phyloP scores from a whole-genome alignment of 1,140 invertebrate genomes.

The Globodera rostochiensis region DNA sequence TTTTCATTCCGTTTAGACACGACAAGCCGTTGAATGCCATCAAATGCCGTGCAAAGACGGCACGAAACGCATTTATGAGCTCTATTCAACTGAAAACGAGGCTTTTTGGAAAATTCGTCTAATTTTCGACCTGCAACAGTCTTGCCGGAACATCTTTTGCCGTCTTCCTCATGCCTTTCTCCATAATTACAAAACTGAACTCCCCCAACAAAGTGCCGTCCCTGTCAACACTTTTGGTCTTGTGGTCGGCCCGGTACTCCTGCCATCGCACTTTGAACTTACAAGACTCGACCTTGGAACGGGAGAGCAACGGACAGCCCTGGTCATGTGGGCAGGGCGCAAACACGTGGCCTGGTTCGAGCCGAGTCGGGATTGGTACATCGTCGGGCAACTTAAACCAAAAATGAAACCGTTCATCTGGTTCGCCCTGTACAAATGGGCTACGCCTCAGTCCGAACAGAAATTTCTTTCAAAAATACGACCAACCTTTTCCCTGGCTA shows the following conservation, averaged over 20 bases:
- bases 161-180: constrained; percentile 38
- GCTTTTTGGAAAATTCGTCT: constrained; percentile 8
- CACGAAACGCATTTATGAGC: constrained; percentile 34
- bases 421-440: no score
- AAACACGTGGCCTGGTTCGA: constrained; percentile 50
- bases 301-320: constrained; percentile 43
- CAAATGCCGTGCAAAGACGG: constrained; percentile 32
- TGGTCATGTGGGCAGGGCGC: constrained; percentile 53
- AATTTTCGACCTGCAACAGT: constrained; percentile 5
- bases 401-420: no score
- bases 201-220: constrained; percentile 40
- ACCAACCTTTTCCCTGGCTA: constrained; percentile 45
- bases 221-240: constrained; percentile 27
- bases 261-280: constrained; percentile 39
- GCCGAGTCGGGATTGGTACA: constrained; percentile 43
- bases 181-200: constrained; percentile 52
- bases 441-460: neutral
- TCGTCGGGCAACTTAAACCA: constrained; percentile 31
- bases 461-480: neutral
- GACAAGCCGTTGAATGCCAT: constrained; percentile 37
- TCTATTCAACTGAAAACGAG: constrained; percentile 31
- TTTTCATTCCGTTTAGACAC: constrained; percentile 35
- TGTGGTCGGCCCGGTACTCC: constrained; percentile 47
- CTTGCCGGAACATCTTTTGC: constrained; percentile 3
- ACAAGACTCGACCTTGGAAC: constrained; percentile 28